Evolutionary conservation across 1,140 invertebrate genomes (phyloP).

Genomic region (Leptinotarsa undecemlineata): DNA sequence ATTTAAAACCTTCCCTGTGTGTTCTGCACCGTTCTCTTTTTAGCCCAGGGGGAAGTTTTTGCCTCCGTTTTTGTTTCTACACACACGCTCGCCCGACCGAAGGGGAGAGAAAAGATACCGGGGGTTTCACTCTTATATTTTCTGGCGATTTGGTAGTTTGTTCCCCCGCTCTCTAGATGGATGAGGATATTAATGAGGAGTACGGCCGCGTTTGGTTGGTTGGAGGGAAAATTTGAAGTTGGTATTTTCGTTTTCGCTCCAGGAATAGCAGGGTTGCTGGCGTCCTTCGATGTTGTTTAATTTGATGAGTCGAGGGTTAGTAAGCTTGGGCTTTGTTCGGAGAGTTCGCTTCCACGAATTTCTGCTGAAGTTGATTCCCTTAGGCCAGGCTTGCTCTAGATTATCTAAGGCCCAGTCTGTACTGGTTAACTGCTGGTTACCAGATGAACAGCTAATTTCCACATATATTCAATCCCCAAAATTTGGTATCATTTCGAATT

Average conservation of each 20-base stretch:
- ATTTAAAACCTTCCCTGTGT: slow-evolving; percentile 47
- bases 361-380: too few relatives aligned
- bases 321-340: neutral
- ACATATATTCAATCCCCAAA: too few relatives aligned
- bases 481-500: too few relatives aligned
- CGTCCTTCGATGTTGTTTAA: neutral
- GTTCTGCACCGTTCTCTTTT: slow-evolving; percentile 34
- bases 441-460: too few relatives aligned
- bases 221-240: slow-evolving; percentile 48
- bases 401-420: too few relatives aligned
- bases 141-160: slow-evolving; percentile 46
- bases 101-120: slow-evolving; percentile 20
- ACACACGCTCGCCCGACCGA: slow-evolving; percentile 5
- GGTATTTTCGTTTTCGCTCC: slow-evolving; percentile 11
- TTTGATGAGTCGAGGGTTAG: slow-evolving; percentile 5
- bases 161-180: slow-evolving; percentile 36
- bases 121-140: slow-evolving; percentile 43
- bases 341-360: neutral
- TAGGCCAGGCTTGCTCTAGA: too few relatives aligned
- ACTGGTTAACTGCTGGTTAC: too few relatives aligned
- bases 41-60: slow-evolving; percentile 41
- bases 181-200: slow-evolving; percentile 50
- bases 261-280: neutral
- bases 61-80: slow-evolving; percentile 31
- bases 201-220: slow-evolving; percentile 37